Evolutionary conservation across 2,113 vertebrate genomes (phyloP), one percentile per base, ranked within the genome.

Genomic region (Strix aluco): DNA sequence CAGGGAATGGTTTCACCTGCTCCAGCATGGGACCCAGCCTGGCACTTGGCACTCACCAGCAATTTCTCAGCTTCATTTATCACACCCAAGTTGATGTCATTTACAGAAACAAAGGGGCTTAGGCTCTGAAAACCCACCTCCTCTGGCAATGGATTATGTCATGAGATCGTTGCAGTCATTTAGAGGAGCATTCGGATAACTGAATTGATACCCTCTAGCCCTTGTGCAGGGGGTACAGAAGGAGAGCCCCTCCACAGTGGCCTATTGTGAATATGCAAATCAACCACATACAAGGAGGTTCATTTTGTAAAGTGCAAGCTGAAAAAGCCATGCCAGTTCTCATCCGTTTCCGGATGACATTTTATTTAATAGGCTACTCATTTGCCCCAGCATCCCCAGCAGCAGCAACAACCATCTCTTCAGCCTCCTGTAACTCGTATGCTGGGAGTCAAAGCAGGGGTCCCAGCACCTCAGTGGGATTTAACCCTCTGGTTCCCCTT

Each of bases 281-380:
- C 61, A 72, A 38, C 55, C 7, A 3, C 1, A 2, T 52, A 71
- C 65, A 32, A 40, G 79, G 57, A 71, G 47, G 75, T 82, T 74
- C 9, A 67, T 90, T 88, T 90, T 67, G 88, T n/a, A 78, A 92
- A 82, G 62, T 59, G 74, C 67, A 92, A 93, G 59, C 9, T 40
- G 71, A 17, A 93, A 81, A 93, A 66, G 61, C 78, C 66, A 34
- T 38, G 90, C 85, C 74, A 83, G 75, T 47, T 88, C 90, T 73
- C 90, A 88, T 81, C 79, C 11, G 0, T 80, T 93, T 40, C 92
- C 86, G 88, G 62, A 49, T 77, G 79, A 86, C 88, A 65, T 83
- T 96, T 95, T 82, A 82, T 93, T 93, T 95, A 90, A 93, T 36
- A 92, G 83, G 59, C 82, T 91, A 90, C 82, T 94, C 52, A 91